Evolutionary conservation across 2,113 vertebrate genomes (phyloP).

Genomic region (Electrona antarctica): DNA sequence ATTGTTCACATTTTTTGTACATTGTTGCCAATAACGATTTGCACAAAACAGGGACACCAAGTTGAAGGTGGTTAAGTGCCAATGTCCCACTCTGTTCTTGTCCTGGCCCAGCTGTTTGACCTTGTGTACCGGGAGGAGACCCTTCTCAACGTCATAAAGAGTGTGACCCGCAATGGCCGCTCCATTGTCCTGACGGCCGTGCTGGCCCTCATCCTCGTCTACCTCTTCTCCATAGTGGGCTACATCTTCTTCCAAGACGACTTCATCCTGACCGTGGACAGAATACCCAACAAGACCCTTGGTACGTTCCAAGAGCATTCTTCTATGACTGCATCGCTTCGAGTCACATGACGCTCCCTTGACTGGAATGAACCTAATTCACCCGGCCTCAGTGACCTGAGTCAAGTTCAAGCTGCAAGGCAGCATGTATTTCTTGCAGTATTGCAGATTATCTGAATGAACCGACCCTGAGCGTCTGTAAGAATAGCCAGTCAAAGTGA

Average conservation of each 20-base stretch:
- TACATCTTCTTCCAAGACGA: slow-evolving; percentile 99
- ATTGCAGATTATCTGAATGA: too few relatives aligned
- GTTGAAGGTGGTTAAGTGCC: too few relatives aligned
- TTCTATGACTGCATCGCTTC: background rate
- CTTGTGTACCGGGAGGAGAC: slow-evolving; percentile 97
- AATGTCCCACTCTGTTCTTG: background rate
- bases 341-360: background rate
- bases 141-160: slow-evolving; percentile 97
- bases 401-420: background rate
- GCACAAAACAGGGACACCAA: too few relatives aligned
- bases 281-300: slow-evolving; percentile 91
- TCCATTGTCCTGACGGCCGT: slow-evolving; percentile 97
- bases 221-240: slow-evolving; percentile 98
- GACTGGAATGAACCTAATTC: background rate
- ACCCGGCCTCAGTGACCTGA: slow-evolving; percentile 5
- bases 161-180: slow-evolving; percentile 96
- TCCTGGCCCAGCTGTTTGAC: slow-evolving; percentile 89
- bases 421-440: slow-evolving; percentile 3
- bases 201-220: slow-evolving; percentile 96
- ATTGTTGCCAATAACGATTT: too few relatives aligned
- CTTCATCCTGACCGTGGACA: slow-evolving; percentile 96
- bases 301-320: slow-evolving; percentile 51
- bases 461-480: too few relatives aligned
- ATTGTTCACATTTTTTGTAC: too few relatives aligned
- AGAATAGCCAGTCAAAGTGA: too few relatives aligned